Evolutionary conservation across 2,888 invertebrate species (phyloP), one percentile per base, ranked within the genome.

Genomic region (Phoronis australis): DNA sequence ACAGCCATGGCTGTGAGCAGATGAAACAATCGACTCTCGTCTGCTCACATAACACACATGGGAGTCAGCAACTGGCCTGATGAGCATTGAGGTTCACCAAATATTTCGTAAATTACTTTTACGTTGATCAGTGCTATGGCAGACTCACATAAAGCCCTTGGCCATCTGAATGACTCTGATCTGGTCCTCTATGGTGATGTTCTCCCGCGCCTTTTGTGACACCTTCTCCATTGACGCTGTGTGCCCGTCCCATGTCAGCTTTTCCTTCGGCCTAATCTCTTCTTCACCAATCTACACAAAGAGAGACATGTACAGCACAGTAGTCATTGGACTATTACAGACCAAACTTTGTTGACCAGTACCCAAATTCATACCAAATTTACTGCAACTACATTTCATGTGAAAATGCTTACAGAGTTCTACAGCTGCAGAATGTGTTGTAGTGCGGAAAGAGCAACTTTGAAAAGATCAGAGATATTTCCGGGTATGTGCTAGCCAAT

Each of bases 241-340:
- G 78, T 97, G 95, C 0, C 97, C 97, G 79, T 97, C 97, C 97
- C 97, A 97, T 45, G 95, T 95, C 18, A 93, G 91, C 66, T 81
- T 81, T 72, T 92, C 92, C 68, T 91, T 90, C 62, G 90, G 87
- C 59, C 84, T 83, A 54, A 59, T 65, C 59, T 72, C 76, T 51
- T 77, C 75, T 60, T 79, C 79, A 24, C 79, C 79, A 53, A 77
- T 78, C 76, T 77, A 20, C 12, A 45, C 18, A 47, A 25, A 46
- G n/a, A 27, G 22, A 15, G 15, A 3, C 15, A 37, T 15, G 5
- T 22, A 26, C 5, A 49, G 5, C 48, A 48, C n/a, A 26, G 9
- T 49, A 26, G 12, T 9, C 20, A 15, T 18, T n/a, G n/a, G n/a
- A n/a, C n/a, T n/a, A n/a, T n/a, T n/a, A n/a, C n/a, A n/a, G n/a